Percentiles rank a stretch among this genome's conserved stretches.
These are phyloP conservation scores for Oligia fasciuncula DNA, from an alignment of 2,888 invertebrate genomes.

Conservation along the genomic window DNA sequence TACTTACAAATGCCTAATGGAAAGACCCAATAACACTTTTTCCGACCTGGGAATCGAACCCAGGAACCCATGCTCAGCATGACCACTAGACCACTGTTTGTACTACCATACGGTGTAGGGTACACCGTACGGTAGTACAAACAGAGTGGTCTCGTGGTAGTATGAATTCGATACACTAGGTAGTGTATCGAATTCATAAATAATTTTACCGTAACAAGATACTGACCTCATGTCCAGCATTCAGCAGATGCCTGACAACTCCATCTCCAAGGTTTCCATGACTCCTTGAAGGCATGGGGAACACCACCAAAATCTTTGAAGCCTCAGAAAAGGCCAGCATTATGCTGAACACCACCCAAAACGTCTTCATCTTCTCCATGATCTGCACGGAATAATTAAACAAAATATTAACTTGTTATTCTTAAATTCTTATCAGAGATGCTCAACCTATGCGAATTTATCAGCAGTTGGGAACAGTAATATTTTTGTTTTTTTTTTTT, in stretches of 20 bases:
- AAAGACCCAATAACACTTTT: not conserved
- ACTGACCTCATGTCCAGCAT: slow-evolving; percentile 74
- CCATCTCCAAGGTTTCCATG: slow-evolving; percentile 72
- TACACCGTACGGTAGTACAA: no score
- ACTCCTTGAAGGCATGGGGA: slow-evolving; percentile 70
- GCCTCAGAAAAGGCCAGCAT: slow-evolving; percentile 48
- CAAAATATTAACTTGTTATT: not conserved
- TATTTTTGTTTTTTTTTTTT: not conserved
- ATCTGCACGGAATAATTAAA: slow-evolving; percentile 25
- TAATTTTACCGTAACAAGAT: not conserved
- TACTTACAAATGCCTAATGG: not conserved
- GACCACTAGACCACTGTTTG: not conserved
- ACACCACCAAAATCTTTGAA: slow-evolving; percentile 69
- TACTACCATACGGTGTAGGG: not conserved
- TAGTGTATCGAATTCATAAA: not conserved
- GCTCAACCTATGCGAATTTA: slow-evolving; percentile 16
- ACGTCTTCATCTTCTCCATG: slow-evolving; percentile 32
- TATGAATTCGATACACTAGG: no score
- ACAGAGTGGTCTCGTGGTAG: no score
- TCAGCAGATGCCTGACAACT: slow-evolving; percentile 68
- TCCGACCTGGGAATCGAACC: not conserved
- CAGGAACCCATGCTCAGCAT: not conserved
- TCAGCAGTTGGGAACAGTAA: not conserved
- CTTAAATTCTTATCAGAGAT: slow-evolving; percentile 34
- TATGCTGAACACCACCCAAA: slow-evolving; percentile 37